A percentile compares a stretch with the other conserved stretches of the same genome.
These are phyloP conservation scores for Amniataba percoides DNA, from an alignment of 2,797 vertebrate genomes.

Conservation along the genomic window DNA sequence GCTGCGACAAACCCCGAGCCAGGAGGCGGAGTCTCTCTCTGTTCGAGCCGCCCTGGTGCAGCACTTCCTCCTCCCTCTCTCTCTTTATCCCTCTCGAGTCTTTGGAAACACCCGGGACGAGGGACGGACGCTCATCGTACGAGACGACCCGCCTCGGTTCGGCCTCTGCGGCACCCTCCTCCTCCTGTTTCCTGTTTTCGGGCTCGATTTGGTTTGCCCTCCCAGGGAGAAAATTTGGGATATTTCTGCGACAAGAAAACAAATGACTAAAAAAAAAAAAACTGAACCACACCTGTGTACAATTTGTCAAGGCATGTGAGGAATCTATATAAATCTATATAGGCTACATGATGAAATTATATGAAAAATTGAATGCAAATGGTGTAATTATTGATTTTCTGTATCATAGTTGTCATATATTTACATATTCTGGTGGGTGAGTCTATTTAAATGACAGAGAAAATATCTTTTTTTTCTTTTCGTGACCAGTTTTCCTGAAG, in stretches of 20 bases:
- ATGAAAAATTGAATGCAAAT: slow-evolving; percentile 80
- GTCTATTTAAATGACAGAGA: slow-evolving; percentile 68
- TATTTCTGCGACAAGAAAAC: slow-evolving; percentile 51
- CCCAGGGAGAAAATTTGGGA: slow-evolving; percentile 25
- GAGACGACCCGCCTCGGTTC: background rate
- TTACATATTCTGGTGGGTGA: slow-evolving; percentile 74
- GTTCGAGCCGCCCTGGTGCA: slow-evolving; percentile 17
- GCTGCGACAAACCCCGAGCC: background rate
- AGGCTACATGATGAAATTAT: slow-evolving; percentile 79
- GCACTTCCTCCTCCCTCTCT: background rate
- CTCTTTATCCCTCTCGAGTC: background rate
- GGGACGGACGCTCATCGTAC: background rate
- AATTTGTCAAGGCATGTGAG: slow-evolving; percentile 80
- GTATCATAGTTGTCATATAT: slow-evolving; percentile 82
- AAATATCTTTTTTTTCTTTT: slow-evolving; percentile 54
- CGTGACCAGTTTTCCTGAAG: slow-evolving; percentile 40
- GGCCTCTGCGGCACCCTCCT: background rate
- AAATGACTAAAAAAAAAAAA: slow-evolving; percentile 51
- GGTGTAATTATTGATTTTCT: slow-evolving; percentile 82
- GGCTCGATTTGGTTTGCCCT: slow-evolving; percentile 40
- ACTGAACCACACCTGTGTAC: slow-evolving; percentile 66
- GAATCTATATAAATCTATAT: slow-evolving; percentile 80
- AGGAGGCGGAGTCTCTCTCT: slow-evolving; percentile 13
- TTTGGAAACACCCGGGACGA: background rate
- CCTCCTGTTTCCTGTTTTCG: slow-evolving; percentile 8